A percentile compares a stretch with the other conserved stretches of the same genome.
Conservation (phyloP, 1,140 invertebrate species). For the Drosophila bipectinata region DNA sequence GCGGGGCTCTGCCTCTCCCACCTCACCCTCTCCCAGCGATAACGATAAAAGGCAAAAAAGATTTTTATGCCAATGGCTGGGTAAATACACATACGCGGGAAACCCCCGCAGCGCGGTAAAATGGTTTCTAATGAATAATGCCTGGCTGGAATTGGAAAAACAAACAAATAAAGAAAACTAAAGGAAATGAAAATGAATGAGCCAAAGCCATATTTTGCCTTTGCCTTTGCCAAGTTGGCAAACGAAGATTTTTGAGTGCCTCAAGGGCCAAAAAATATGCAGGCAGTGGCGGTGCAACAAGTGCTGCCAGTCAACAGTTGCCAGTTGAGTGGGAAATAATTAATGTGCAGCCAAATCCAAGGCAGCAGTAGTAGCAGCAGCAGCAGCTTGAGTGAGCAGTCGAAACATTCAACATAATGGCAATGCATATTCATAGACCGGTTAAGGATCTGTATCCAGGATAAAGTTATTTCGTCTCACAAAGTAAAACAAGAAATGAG, state of each 20-base stretch:
- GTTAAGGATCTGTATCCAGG: conserved; percentile 14
- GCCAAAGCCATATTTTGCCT: not conserved
- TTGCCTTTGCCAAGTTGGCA: conserved; percentile 42
- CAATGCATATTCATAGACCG: conserved; percentile 43
- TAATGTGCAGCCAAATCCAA: conserved; percentile 52
- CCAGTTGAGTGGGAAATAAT: conserved; percentile 67
- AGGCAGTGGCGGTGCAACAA: conserved; percentile 51
- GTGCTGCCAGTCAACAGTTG: conserved; percentile 70
- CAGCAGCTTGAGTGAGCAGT: conserved; percentile 39
- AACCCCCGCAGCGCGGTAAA: not conserved
- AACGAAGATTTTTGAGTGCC: conserved; percentile 23
- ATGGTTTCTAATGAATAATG: conserved; percentile 68
- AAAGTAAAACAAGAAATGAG: conserved; percentile 35
- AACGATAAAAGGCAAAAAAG: conserved; percentile 73
- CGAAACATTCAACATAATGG: conserved; percentile 29
- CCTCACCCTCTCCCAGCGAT: conserved; percentile 28
- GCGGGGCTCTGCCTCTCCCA: conserved; percentile 5
- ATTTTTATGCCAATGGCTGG: conserved; percentile 71
- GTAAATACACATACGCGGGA: conserved; percentile 42
- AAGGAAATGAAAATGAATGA: conserved; percentile 29
- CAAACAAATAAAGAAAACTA: conserved; percentile 65
- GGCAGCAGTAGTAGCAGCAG: conserved; percentile 3
- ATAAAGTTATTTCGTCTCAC: conserved; percentile 27
- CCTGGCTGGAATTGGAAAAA: conserved; percentile 68
- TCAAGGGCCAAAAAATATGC: conserved; percentile 28